Percentiles rank a stretch among this genome's conserved stretches.
These are phyloP conservation scores for Tenthredo mesomela DNA, from an alignment of 2,888 invertebrate genomes.

Conservation along the genomic window DNA sequence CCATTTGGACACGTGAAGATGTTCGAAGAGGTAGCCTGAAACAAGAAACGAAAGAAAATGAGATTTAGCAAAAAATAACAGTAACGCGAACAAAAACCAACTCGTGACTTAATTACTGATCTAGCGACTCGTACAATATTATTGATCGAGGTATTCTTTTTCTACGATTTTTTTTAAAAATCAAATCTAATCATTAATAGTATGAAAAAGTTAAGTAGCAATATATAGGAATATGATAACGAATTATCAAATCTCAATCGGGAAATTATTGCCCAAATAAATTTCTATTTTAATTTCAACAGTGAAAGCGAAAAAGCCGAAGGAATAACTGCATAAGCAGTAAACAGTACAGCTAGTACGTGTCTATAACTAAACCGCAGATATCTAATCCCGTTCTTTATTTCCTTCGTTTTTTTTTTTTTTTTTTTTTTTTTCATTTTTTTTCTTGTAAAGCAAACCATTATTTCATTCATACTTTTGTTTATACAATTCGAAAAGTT, in stretches of 20 bases:
- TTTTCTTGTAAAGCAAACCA: not conserved
- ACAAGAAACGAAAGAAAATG: constrained; percentile 73
- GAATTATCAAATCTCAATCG: not conserved
- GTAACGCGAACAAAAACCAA: not conserved
- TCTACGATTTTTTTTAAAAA: not conserved
- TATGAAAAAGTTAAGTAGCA: not conserved
- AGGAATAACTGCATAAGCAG: too few relatives aligned
- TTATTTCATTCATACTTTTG: not conserved
- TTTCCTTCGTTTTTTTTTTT: too few relatives aligned
- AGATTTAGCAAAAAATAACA: not conserved
- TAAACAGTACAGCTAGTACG: not conserved
- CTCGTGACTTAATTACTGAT: not conserved
- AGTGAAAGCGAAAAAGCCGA: not conserved
- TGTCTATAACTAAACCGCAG: not conserved
- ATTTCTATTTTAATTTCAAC: not conserved
- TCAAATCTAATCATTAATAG: not conserved
- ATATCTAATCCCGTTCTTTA: not conserved
- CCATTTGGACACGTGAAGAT: constrained; percentile 87
- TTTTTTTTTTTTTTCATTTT: not conserved
- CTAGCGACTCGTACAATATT: not conserved
- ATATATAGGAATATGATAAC: too few relatives aligned
- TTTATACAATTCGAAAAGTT: not conserved
- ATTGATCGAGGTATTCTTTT: not conserved
- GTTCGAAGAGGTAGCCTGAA: constrained; percentile 82
- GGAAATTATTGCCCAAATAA: not conserved